Base-by-base conservation (phyloP, 2,888 invertebrate species). In the Eristalinus aeneus region DNA sequence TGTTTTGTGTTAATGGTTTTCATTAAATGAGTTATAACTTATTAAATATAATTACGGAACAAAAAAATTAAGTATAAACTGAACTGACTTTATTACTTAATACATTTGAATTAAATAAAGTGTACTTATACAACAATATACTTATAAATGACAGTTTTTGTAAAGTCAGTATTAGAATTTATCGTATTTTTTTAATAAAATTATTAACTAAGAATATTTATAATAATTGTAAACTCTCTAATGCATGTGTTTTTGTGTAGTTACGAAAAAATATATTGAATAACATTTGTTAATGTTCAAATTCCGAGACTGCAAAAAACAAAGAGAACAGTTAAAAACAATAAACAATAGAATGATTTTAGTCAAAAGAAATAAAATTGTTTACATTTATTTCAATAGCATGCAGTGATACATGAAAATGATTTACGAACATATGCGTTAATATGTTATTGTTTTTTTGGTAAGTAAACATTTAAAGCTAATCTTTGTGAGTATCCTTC, bases 241-340 rank as follows among this genome's bases (percentile, higher is more conserved):
- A 72, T 68, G 61, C 63, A 75, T 75, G 65, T 84, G 71, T 83
- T 83, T 84, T 68, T 79, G 79, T 84, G 71, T 71, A 72, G 79
- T 85, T 84, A 61, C 84, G 63, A 80, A 85, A 85, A 84, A 73
- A 72, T 46, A 27, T 71, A 67, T 69, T 69, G 73, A 85, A 80
- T 64, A 80, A 76, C 85, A 80, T 69, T 77, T 86, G 84, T 63
- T 65, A 78, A 86, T 78, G 81, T 88, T 90, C 89, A 90, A 89
- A 90, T 90, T 90, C 90, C 91, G 87, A 90, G 90, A 91, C 90
- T 90, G 90, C 86, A 90, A 90, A 89, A 88, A 76, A 87, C 69
- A 87, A 85, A 85, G 76, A 85, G 81, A 85, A 85, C 76, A 81
- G 76, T 85, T 85, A 85, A 81, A 84, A 85, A 81, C 72, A 72